phyloP scores from a whole-genome alignment of 2,797 vertebrate genomes.

The Galagoides demidoff region DNA sequence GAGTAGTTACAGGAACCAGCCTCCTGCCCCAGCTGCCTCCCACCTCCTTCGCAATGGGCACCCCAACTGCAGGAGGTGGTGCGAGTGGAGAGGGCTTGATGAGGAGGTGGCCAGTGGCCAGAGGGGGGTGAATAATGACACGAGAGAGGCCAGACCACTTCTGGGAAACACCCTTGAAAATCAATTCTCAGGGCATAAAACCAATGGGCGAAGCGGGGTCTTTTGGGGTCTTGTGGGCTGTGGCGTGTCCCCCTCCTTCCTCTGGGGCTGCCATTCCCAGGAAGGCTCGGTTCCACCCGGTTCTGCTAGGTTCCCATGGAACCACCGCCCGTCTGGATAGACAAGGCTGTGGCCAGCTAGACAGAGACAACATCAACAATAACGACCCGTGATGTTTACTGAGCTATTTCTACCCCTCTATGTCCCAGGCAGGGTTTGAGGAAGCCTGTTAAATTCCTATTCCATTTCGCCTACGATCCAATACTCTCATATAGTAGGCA shows the following conservation, averaged over 20 bases:
- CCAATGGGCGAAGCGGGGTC: neutral
- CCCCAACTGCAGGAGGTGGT: neutral
- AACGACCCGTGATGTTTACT: neutral
- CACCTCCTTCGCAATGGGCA: neutral
- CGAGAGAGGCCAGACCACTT: constrained; percentile 32
- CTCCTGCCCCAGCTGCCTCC: neutral
- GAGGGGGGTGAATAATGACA: neutral
- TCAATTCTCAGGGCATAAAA: constrained; percentile 63
- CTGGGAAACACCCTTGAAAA: constrained; percentile 79
- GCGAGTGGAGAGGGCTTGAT: neutral
- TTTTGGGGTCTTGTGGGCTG: constrained; percentile 36
- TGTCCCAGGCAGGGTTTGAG: neutral
- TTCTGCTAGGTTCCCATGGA: neutral
- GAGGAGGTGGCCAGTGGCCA: constrained; percentile 40
- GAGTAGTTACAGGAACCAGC: constrained; percentile 5
- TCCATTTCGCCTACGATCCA: rapidly evolving
- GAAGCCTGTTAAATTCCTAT: rapidly evolving
- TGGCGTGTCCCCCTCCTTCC: neutral
- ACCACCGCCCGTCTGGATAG: neutral
- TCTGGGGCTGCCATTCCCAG: constrained; percentile 13
- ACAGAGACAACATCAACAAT: neutral
- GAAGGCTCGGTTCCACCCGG: neutral
- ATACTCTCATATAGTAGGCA: rapidly evolving
- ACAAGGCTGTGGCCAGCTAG: neutral
- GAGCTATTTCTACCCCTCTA: rapidly evolving